Conservation (phyloP, 2,797 vertebrate species). For the Denticeps clupeoides region DNA sequence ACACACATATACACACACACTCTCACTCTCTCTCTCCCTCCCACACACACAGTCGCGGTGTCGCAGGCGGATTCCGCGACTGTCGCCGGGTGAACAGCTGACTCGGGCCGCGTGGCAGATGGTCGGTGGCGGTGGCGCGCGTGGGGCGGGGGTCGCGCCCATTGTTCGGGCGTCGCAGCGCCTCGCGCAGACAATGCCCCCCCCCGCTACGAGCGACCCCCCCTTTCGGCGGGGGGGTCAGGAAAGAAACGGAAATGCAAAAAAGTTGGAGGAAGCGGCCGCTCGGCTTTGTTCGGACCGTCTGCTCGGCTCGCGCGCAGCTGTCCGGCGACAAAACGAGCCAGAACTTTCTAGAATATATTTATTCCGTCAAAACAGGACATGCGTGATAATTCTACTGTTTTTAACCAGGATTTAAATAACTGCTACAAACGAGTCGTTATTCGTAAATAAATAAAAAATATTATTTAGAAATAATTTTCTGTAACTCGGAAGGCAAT, state of each 20-base stretch:
- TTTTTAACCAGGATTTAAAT: no score
- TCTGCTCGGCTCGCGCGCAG: slow-evolving; percentile 17
- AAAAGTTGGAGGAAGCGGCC: slow-evolving; percentile 17
- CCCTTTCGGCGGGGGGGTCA: slow-evolving; percentile 36
- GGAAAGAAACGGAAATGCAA: slow-evolving; percentile 34
- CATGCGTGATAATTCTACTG: no score
- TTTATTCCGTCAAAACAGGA: no score
- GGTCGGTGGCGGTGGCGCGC: slow-evolving; percentile 1
- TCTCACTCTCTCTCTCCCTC: not conserved
- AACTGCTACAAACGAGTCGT: no score
- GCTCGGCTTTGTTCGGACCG: slow-evolving; percentile 20
- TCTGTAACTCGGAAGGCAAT: no score
- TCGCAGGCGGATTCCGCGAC: not conserved
- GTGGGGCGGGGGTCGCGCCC: not conserved
- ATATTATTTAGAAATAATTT: no score
- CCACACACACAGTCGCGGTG: no score
- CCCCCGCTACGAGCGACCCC: slow-evolving; percentile 45
- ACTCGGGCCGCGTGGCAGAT: slow-evolving; percentile 3
- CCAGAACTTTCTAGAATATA: slow-evolving; percentile 2
- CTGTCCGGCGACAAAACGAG: slow-evolving; percentile 8
- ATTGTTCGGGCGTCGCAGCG: slow-evolving; percentile 54
- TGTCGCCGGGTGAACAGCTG: slow-evolving; percentile 13
- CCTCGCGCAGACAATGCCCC: slow-evolving; percentile 69
- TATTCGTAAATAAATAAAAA: no score
- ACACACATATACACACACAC: not conserved